Conservation (phyloP, 2,888 invertebrate species). For the Scaptodrosophila latifasciaeformis region DNA sequence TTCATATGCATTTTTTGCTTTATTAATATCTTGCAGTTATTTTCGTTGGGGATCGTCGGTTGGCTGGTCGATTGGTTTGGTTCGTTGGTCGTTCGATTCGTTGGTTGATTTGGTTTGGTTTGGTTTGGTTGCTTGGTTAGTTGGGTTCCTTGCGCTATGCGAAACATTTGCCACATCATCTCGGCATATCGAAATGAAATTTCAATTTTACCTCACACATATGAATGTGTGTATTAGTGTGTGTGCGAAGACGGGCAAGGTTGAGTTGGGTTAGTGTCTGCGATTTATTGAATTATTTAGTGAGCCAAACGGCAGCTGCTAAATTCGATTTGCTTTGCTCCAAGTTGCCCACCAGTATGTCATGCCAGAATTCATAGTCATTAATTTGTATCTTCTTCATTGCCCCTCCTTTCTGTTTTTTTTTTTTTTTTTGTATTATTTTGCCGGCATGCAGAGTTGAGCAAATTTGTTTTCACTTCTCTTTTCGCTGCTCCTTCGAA, state of each 20-base stretch:
- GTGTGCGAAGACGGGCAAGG: not conserved
- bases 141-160: constrained; percentile 45
- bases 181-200: constrained; percentile 59
- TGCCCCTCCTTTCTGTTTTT: constrained; percentile 27
- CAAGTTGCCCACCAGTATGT: too few species aligned
- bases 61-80: too few species aligned
- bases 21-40: constrained; percentile 69
- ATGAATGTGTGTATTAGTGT: constrained; percentile 5
- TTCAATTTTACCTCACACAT: constrained; percentile 36
- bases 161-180: constrained; percentile 57
- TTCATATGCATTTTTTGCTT: constrained; percentile 66
- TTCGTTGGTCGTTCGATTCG: constrained; percentile 21
- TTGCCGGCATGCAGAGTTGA: too few species aligned
- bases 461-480: too few species aligned
- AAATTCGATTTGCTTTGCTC: constrained; percentile 59
- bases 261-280: constrained; percentile 35
- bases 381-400: constrained; percentile 47
- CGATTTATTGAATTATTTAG: constrained; percentile 66
- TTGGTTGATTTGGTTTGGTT: constrained; percentile 28
- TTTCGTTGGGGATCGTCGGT: constrained; percentile 43
- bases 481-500: too few species aligned
- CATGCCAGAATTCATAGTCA: not conserved
- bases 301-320: constrained; percentile 65
- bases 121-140: constrained; percentile 39
- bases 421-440: too few species aligned